Conservation (phyloP, 2,888 invertebrate genomes). For the Trachelus tabidus region DNA sequence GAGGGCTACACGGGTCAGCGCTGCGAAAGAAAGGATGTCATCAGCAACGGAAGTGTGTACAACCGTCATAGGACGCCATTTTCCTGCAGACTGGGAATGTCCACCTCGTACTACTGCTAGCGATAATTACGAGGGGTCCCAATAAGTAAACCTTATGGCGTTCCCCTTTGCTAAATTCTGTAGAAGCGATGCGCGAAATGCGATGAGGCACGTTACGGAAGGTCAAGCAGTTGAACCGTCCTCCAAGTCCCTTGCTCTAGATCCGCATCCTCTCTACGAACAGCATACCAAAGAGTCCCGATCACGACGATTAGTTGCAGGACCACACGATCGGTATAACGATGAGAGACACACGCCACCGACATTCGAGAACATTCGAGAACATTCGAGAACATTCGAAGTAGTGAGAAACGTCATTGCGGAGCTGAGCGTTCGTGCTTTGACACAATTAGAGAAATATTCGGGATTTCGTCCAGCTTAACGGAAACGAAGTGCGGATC, state of each 20-base stretch:
- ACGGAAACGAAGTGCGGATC: too few species aligned
- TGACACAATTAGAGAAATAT: too few species aligned
- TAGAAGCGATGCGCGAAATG: constrained; percentile 13
- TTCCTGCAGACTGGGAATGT: constrained; percentile 83
- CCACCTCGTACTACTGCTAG: constrained; percentile 83
- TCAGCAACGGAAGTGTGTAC: constrained; percentile 83
- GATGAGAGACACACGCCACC: background rate
- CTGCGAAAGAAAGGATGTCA: constrained; percentile 84
- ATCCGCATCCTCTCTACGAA: constrained; percentile 26
- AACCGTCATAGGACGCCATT: constrained; percentile 71
- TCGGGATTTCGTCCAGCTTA: too few species aligned
- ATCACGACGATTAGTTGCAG: too few species aligned
- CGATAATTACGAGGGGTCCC: constrained; percentile 65
- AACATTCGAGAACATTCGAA: too few species aligned
- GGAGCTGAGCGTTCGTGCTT: too few species aligned
- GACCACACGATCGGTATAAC: background rate
- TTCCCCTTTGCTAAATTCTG: background rate
- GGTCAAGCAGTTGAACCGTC: constrained; percentile 7
- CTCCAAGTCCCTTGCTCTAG: constrained; percentile 10
- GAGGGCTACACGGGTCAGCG: constrained; percentile 83
- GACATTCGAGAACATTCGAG: too few species aligned
- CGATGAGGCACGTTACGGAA: constrained; percentile 11
- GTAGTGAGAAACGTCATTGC: too few species aligned
- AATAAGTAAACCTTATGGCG: constrained; percentile 20
- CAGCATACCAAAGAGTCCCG: constrained; percentile 62